Base-by-base conservation (phyloP, 2,797 vertebrate genomes). In the Eupleurogrammus muticus region DNA sequence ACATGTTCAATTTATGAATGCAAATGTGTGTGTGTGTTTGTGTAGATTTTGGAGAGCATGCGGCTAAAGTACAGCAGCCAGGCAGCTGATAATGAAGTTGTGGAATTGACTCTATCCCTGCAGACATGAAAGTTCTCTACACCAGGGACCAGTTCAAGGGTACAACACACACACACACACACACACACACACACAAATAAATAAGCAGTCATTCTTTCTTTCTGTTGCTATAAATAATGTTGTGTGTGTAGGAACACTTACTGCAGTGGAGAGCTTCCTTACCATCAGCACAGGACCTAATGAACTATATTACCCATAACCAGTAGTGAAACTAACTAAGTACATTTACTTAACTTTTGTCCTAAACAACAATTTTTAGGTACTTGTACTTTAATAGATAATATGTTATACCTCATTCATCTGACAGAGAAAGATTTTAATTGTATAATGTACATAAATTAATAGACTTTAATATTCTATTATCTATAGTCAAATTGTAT, bases 71-170 rank as follows among this genome's bases (percentile, higher is more conserved):
- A 98, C 89, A 85, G 93, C 52, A 81, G 87, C 68, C 92, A 92
- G 84, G 98, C 98, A 67, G 95, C 94, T 12, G 96, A 96, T 9
- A 97, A 95, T 24, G 98, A 59, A 97, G 96, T 94, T 96, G 96
- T 85, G 98, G 98, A 44, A 99, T 99, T 78, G 98, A 99, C 93
- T 98, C 97, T 56, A 96, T 99, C 79, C 97, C 97, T 23, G 96
- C 97, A 0, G 98, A 99, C 87, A 93, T 99, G 93, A 97, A 97
- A 42, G 94, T 99, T n/a, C 66, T 99, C 49, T 99, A 94, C 87
- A 98, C 97, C 81, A 95, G 93, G 83, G 94, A 96, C 74, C 96
- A 96, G 84, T 90, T 98, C 87, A 97, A 96, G 87, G 97, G 98
- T 98, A 77, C 7, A 54, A 19, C 0, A 34, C 1, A 54, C 44